A percentile compares a stretch with the other conserved stretches of the same genome.
phyloP scores from a whole-genome alignment of 2,113 vertebrate species.

The Alaudala cheleensis region DNA sequence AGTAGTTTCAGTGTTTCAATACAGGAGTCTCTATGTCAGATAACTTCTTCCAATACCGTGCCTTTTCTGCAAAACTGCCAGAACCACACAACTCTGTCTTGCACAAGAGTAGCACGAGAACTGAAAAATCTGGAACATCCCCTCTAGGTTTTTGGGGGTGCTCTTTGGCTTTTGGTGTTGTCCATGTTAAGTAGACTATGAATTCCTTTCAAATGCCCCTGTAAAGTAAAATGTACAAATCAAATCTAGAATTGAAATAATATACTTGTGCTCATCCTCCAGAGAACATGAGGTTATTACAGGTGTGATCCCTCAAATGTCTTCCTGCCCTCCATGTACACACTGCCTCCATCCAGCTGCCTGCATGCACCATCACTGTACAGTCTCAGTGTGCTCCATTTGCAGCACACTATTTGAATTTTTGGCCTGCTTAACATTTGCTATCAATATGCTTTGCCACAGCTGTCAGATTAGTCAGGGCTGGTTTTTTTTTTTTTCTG shows the following conservation, averaged over 20 bases:
- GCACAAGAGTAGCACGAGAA: background rate
- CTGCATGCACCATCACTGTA: background rate
- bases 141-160: background rate
- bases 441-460: constrained; percentile 53
- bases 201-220: background rate
- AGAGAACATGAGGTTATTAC: background rate
- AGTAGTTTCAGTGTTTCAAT: background rate
- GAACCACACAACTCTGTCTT: background rate
- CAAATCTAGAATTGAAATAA: background rate
- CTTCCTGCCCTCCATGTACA: background rate
- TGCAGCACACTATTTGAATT: constrained; percentile 14
- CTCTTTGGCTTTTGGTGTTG: background rate
- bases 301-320: background rate
- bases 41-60: background rate
- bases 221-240: background rate
- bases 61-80: background rate
- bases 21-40: background rate
- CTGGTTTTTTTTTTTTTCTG: background rate
- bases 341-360: background rate
- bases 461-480: constrained; percentile 69
- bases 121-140: background rate
- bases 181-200: background rate
- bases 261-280: background rate
- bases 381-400: background rate
- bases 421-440: constrained; percentile 45